Evolutionary conservation across 2,113 vertebrate genomes (phyloP).

Genomic region (Agapornis roseicollis): DNA sequence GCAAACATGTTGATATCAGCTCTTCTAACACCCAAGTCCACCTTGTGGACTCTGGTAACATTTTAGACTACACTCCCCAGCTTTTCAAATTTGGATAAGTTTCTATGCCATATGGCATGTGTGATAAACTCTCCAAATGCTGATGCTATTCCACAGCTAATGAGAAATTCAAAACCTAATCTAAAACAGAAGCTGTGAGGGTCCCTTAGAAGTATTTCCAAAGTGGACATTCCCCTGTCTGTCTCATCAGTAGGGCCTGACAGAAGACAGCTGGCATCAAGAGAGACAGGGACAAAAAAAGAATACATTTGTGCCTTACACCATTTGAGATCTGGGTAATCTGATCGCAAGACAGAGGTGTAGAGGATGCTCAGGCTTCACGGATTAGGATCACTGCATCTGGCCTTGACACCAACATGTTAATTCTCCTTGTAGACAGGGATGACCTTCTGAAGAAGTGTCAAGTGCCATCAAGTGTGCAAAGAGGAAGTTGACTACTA

Average conservation of each 20-base stretch:
- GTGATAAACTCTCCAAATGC: neutral
- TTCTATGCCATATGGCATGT: neutral
- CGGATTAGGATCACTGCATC: neutral
- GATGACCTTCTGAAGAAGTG: neutral
- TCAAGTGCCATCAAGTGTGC: neutral
- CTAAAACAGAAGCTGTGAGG: constrained; percentile 29
- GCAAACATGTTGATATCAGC: neutral
- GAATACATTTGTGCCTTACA: neutral
- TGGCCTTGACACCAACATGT: neutral
- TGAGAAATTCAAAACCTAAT: constrained; percentile 32
- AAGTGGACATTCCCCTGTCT: constrained; percentile 8
- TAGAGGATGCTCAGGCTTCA: neutral
- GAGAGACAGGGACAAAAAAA: neutral
- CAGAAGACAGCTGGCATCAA: neutral
- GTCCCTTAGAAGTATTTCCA: constrained; percentile 38
- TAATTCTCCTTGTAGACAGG: neutral
- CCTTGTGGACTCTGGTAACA: neutral
- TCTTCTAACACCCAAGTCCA: neutral
- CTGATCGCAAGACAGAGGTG: neutral
- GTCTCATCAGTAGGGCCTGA: neutral
- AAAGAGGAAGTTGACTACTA: neutral
- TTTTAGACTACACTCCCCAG: neutral
- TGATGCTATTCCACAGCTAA: neutral
- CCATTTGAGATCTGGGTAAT: neutral
- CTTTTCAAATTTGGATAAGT: neutral